Evolutionary conservation across 2,113 vertebrate species (phyloP).

Genomic region (Caranx ignobilis): DNA sequence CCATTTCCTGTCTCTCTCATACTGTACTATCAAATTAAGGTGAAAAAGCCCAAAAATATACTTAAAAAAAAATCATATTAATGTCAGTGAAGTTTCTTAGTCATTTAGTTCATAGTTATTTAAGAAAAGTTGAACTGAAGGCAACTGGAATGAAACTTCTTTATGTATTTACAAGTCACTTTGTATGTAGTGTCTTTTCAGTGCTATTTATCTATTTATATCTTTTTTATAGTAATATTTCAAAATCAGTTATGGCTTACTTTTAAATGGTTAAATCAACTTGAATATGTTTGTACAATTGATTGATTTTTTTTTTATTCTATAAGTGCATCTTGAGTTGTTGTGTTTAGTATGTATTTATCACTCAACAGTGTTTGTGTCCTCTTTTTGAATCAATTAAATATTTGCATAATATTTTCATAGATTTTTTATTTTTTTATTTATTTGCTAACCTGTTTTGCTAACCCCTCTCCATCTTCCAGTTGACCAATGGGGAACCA

Average conservation of each 20-base stretch:
- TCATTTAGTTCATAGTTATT: too few relatives aligned
- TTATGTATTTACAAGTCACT: too few relatives aligned
- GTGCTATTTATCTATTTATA: background rate
- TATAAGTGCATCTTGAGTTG: background rate
- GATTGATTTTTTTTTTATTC: background rate
- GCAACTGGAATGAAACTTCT: too few relatives aligned
- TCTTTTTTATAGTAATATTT: background rate
- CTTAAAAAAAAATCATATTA: background rate
- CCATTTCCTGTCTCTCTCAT: too few relatives aligned
- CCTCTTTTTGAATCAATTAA: background rate
- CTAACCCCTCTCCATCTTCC: background rate
- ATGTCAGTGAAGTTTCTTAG: background rate
- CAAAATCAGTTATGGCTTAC: too few relatives aligned
- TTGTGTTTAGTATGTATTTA: background rate
- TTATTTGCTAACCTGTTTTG: background rate
- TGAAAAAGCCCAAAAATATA: too few relatives aligned
- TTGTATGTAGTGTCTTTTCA: background rate
- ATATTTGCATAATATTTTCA: background rate
- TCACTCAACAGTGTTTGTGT: background rate
- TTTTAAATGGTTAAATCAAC: too few relatives aligned
- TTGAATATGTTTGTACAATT: background rate
- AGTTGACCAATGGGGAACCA: slow-evolving; percentile 89
- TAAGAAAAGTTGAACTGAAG: too few relatives aligned
- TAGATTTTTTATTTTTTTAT: background rate
- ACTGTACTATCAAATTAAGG: too few relatives aligned